Percentiles rank a stretch among this genome's conserved stretches.
Evolutionary conservation across 1,140 invertebrate genomes (phyloP).

Genomic region (Microvelia longipes): DNA sequence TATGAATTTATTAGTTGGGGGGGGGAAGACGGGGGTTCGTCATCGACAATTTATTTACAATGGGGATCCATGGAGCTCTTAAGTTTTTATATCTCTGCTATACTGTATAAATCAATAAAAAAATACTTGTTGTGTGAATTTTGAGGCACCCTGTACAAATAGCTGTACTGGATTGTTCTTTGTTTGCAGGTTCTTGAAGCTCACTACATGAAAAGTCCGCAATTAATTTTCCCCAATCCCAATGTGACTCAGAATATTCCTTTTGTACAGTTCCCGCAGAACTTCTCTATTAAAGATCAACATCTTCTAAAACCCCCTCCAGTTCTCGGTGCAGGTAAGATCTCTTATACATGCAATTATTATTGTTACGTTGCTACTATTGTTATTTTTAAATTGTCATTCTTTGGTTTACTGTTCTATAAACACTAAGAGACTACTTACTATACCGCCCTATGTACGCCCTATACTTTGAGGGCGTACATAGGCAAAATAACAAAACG

Average conservation of each 20-base stretch:
- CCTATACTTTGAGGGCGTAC: background rate
- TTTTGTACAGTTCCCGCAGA: slow-evolving; percentile 56
- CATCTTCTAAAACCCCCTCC: slow-evolving; percentile 82
- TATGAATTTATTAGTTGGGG: too few species aligned
- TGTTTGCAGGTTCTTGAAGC: slow-evolving; percentile 32
- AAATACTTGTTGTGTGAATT: too few species aligned
- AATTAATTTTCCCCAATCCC: slow-evolving; percentile 38
- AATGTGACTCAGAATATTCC: slow-evolving; percentile 60
- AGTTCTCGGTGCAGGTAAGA: slow-evolving; percentile 69
- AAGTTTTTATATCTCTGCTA: too few species aligned
- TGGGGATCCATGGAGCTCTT: too few species aligned
- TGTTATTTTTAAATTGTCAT: background rate
- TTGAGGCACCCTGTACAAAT: too few species aligned
- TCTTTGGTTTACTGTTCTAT: background rate
- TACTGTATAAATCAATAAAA: too few species aligned
- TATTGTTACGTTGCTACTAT: too few species aligned
- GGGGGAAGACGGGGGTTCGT: too few species aligned
- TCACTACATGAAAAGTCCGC: slow-evolving; percentile 31
- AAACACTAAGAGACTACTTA: background rate
- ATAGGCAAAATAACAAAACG: too few species aligned
- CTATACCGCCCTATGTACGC: too few species aligned
- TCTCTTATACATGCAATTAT: background rate
- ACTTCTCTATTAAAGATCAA: slow-evolving; percentile 82
- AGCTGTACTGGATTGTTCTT: slow-evolving; percentile 1
- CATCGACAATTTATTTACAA: too few species aligned